Evolutionary conservation across 1,140 invertebrate species (phyloP).

Genomic region (Drosophila sulfurigaster): DNA sequence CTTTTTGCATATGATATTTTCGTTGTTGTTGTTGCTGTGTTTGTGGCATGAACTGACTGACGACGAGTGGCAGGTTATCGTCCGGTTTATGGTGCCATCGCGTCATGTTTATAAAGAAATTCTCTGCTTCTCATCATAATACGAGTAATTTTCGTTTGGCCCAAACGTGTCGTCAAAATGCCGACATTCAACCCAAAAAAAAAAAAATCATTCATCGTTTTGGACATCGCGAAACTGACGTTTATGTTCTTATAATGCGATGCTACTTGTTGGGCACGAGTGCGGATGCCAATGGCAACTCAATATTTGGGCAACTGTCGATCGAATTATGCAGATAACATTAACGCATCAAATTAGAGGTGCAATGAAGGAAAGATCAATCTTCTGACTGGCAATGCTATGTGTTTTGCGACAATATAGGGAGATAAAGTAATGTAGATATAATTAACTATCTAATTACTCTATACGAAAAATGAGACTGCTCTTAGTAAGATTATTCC

Average conservation of each 20-base stretch:
- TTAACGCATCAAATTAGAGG: not conserved
- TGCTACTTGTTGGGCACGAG: constrained; percentile 52
- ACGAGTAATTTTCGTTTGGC: constrained; percentile 61
- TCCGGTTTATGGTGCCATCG: constrained; percentile 78
- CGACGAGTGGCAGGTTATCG: constrained; percentile 60
- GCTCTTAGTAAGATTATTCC: no score
- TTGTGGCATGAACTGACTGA: constrained; percentile 39
- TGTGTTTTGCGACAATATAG: not conserved
- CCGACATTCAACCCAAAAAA: constrained; percentile 8
- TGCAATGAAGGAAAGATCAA: not conserved
- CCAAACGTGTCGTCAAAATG: constrained; percentile 52
- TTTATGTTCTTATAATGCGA: constrained; percentile 65
- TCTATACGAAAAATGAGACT: no score
- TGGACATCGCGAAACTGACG: constrained; percentile 7
- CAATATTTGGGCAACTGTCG: constrained; percentile 1
- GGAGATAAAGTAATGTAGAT: not conserved
- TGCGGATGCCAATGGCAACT: not conserved
- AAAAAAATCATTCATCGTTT: not conserved
- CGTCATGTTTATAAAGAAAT: constrained; percentile 80
- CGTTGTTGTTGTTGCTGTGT: no score
- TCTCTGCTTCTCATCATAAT: constrained; percentile 55
- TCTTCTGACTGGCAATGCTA: no score
- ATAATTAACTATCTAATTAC: no score
- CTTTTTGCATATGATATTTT: constrained; percentile 65
- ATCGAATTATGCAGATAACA: not conserved